Base-by-base conservation (phyloP, 2,113 vertebrate genomes). In the Fukomys damarensis region DNA sequence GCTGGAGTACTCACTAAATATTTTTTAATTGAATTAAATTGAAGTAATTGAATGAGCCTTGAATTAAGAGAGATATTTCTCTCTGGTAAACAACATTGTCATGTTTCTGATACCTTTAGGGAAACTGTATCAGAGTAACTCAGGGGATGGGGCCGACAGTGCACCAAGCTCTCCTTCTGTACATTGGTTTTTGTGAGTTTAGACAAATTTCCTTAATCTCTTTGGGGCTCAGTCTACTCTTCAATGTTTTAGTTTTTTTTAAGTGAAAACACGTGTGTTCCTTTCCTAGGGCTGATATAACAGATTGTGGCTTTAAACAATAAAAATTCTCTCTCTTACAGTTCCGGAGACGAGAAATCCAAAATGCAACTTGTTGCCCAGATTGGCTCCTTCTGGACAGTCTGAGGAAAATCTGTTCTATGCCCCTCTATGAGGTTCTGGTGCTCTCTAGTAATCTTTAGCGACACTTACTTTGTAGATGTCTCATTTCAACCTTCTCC, bases 1-100 rank as follows among this genome's bases (percentile, higher is more conserved):
- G 43, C 46, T 35, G 28, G 80, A 94, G 65, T n/a, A 59, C 49
- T 96, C 93, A 92, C 87, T 92, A 95, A 94, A 81, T 96, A 93
- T 92, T 94, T 97, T 79, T 72, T 84, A 89, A 92, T 86, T 86
- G 58, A 92, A 95, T 97, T 89, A 70, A 86, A 81, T 83, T 96
- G 94, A 56, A 91, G 86, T 89, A 91, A 98, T 86, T 38, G 83
- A 81, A 81, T 97, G 95, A 91, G 38, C 52, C 17, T 35, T 89
- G 83, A 61, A 80, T 87, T 81, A 56, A 84, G 80, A 81, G 80
- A 30, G 84, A 20, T 87, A 5, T 65, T 96, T 93, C 93, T 95
- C 49, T 70, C 65, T 74, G 68, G 92, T 76, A 95, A 95, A 91
- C 81, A 94, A n/a, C 63, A 65, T 43, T 14, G 58, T 83, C 63